These are phyloP conservation scores for Apamea monoglypha DNA, from an alignment of 2,888 invertebrate species.

Conservation along the genomic window DNA sequence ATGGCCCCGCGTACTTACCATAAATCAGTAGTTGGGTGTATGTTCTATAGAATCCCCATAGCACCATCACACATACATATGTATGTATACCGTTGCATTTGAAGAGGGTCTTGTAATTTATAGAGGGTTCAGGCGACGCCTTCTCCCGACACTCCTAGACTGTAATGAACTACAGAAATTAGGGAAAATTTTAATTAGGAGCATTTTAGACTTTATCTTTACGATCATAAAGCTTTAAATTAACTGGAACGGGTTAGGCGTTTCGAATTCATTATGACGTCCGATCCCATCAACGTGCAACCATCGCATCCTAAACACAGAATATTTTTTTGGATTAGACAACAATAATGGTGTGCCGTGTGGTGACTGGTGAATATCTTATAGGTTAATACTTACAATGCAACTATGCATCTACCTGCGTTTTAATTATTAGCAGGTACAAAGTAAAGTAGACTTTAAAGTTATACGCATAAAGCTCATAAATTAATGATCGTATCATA, in stretches of 20 bases:
- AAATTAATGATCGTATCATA: neutral
- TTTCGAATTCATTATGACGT: slow-evolving; percentile 12
- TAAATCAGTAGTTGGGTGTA: slow-evolving; percentile 16
- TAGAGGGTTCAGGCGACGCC: slow-evolving; percentile 51
- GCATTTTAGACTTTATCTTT: slow-evolving; percentile 16
- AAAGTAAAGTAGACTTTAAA: slow-evolving; percentile 14
- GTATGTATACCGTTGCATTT: slow-evolving; percentile 31
- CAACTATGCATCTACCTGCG: slow-evolving; percentile 7
- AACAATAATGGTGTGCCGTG: slow-evolving; percentile 7
- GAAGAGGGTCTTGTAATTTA: slow-evolving; percentile 57
- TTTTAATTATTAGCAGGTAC: neutral
- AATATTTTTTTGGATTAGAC: slow-evolving; percentile 24
- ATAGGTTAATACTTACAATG: neutral
- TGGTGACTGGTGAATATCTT: neutral
- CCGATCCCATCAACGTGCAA: neutral
- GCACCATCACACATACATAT: slow-evolving; percentile 4
- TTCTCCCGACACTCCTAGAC: slow-evolving; percentile 45
- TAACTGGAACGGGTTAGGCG: neutral
- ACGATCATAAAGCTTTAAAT: neutral
- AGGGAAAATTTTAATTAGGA: slow-evolving; percentile 18
- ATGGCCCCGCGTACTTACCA: slow-evolving; percentile 4
- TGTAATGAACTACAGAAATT: slow-evolving; percentile 44
- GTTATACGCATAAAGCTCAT: accelerated
- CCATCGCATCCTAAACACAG: slow-evolving; percentile 9
- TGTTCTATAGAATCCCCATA: slow-evolving; percentile 21